Percentiles rank a stretch among this genome's conserved stretches.
Evolutionary conservation across 2,113 vertebrate species (phyloP).

Genomic region (Nibea coibor): DNA sequence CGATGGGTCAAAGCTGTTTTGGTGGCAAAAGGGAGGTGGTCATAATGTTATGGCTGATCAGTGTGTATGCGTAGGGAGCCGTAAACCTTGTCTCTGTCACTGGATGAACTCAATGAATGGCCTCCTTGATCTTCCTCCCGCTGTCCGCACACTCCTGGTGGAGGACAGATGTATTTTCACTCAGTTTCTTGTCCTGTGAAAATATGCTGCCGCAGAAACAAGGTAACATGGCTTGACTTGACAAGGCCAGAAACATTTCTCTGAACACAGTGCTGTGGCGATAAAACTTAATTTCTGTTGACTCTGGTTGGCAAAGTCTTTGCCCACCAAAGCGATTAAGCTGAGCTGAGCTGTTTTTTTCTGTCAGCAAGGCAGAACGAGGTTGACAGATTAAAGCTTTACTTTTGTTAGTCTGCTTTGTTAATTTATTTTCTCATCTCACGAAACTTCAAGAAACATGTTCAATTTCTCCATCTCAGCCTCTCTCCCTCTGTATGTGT

Average conservation of each 20-base stretch:
- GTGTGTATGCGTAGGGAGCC: too few relatives aligned
- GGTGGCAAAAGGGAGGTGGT: too few relatives aligned
- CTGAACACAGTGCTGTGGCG: background rate
- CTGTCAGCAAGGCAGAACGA: slow-evolving; percentile 9
- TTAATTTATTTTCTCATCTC: slow-evolving; percentile 61
- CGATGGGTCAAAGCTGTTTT: too few relatives aligned
- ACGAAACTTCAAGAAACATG: slow-evolving; percentile 64
- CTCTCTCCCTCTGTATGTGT: slow-evolving; percentile 40
- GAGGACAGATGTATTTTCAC: too few relatives aligned
- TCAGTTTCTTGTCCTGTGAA: background rate
- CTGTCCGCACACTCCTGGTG: background rate
- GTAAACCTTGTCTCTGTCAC: background rate
- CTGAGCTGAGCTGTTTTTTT: background rate
- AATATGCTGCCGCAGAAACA: background rate
- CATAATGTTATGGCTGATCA: too few relatives aligned
- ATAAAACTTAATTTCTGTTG: slow-evolving; percentile 12
- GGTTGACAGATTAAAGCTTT: slow-evolving; percentile 33
- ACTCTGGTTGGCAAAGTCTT: slow-evolving; percentile 10
- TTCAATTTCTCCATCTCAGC: slow-evolving; percentile 54
- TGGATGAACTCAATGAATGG: background rate
- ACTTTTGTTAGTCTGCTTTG: slow-evolving; percentile 44
- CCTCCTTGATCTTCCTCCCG: background rate
- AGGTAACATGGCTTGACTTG: background rate
- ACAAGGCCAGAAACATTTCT: background rate
- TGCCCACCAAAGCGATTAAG: background rate